phyloP scores from a whole-genome alignment of 1,140 invertebrate species.

The Amyelois transitella region DNA sequence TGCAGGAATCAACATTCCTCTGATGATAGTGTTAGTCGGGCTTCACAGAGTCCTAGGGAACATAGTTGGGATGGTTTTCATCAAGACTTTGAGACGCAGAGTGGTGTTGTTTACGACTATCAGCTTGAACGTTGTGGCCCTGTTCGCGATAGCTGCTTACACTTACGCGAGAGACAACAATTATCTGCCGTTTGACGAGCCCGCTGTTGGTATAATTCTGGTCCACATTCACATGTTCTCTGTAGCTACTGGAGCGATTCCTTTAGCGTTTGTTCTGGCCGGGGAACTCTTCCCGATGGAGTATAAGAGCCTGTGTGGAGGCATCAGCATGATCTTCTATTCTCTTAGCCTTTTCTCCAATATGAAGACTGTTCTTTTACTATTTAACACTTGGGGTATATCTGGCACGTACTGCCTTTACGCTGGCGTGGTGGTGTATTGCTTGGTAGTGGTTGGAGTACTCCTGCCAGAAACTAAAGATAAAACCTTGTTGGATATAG shows the following conservation, averaged over 20 bases:
- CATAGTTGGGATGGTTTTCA: slow-evolving; percentile 19
- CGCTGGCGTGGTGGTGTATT: slow-evolving; percentile 15
- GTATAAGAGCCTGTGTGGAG: slow-evolving; percentile 25
- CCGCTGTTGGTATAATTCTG: slow-evolving; percentile 16
- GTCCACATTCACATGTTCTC: slow-evolving; percentile 25
- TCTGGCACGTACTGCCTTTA: slow-evolving; percentile 23
- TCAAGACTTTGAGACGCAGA: slow-evolving; percentile 24
- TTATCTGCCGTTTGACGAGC: slow-evolving; percentile 12
- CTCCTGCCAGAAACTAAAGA: slow-evolving; percentile 38
- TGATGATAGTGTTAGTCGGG: slow-evolving; percentile 20
- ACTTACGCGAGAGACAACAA: slow-evolving; percentile 16
- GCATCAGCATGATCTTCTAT: slow-evolving; percentile 21
- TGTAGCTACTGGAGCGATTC: slow-evolving; percentile 25
- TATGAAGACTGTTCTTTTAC: slow-evolving; percentile 22
- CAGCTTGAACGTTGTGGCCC: slow-evolving; percentile 14
- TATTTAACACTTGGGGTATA: slow-evolving; percentile 14
- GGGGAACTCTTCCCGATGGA: slow-evolving; percentile 32
- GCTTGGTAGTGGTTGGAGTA: slow-evolving; percentile 12
- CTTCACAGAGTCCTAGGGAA: slow-evolving; percentile 21
- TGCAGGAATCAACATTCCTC: background rate
- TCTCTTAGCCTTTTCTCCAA: slow-evolving; percentile 21
- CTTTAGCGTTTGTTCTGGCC: slow-evolving; percentile 23
- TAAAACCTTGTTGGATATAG: slow-evolving; percentile 32
- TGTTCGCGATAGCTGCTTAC: slow-evolving; percentile 15
- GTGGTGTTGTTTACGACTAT: slow-evolving; percentile 19